These are phyloP conservation scores for Cyanoderma ruficeps DNA, from an alignment of 2,113 vertebrate species.

Conservation along the genomic window DNA sequence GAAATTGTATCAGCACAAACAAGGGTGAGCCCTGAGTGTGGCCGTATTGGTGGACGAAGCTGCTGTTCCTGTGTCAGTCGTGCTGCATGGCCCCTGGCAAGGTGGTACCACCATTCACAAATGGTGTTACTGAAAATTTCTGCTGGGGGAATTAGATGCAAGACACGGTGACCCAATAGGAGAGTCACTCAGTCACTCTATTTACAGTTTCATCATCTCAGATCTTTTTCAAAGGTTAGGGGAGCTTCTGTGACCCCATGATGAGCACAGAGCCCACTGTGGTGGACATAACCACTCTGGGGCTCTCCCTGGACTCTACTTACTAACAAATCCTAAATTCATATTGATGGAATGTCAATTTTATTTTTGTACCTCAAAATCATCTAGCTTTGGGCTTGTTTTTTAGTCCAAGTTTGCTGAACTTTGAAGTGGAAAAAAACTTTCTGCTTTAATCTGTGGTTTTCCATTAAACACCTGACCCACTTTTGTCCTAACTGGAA, in stretches of 20 bases:
- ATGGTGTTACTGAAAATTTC: background rate
- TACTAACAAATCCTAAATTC: background rate
- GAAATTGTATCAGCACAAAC: background rate
- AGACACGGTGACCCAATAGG: accelerated
- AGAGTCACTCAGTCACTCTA: background rate
- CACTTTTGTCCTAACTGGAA: constrained; percentile 43
- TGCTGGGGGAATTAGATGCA: background rate
- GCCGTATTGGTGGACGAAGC: background rate
- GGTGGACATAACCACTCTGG: background rate
- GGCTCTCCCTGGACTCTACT: background rate
- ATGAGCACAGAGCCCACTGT: background rate
- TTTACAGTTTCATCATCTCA: background rate
- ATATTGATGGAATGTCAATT: background rate
- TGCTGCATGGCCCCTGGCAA: background rate
- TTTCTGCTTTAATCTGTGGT: constrained; percentile 31
- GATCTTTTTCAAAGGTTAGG: background rate
- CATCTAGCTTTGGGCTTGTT: background rate
- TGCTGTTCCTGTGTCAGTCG: background rate
- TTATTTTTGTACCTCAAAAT: background rate
- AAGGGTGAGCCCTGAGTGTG: background rate
- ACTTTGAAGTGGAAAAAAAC: constrained; percentile 18
- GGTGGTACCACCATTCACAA: background rate
- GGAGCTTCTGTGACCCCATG: background rate
- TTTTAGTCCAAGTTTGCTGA: background rate
- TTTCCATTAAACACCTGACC: constrained; percentile 57